Evolutionary conservation across 2,113 vertebrate genomes (phyloP), one percentile per base, ranked within the genome.

Genomic region (Malurus alboscapulatus): DNA sequence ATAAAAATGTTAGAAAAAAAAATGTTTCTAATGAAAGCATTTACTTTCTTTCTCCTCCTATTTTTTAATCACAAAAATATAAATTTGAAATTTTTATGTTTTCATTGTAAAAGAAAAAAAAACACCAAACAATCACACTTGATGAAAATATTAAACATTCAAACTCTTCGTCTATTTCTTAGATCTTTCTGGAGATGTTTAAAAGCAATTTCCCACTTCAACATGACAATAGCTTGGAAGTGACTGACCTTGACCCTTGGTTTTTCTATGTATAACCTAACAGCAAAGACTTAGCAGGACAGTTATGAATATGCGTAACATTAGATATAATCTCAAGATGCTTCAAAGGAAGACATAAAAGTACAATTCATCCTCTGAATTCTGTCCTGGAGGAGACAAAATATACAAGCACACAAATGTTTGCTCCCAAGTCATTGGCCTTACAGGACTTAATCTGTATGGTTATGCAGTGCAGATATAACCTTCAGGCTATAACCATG

Each of bases 351-450:
- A 62, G 29, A 47, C 12, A 59, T 7, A 67, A 86, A 86, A 53
- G 34, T 62, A 27, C 0, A 0, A 54, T 66, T 54, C 45, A 71
- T 47, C 14, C 14, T 10, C 11, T 45, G 10, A 40, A 0, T 55
- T 84, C 19, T 68, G 15, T 73, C 26, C 54, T 58, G 53, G 17
- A 89, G 13, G 6, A 84, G 14, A 34, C 5, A 67, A 32, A 25
- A 38, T 45, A 27, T 42, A 20, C 2, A 30, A 58, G 15, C 5
- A 14, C 6, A 17, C 36, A 10, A 54, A 62, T 27, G 1, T 59
- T 63, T 88, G 3, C 34, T 87, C 65, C 47, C 57, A 50, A 66
- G 58, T 62, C 13, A 42, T 6, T 53, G 1, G 5, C 3, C 32
- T 57, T 74, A 30, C 1, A 27, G 13, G 17, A 19, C 34, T 66